A percentile compares a stretch with the other conserved stretches of the same genome.
Evolutionary conservation across 2,888 invertebrate genomes (phyloP).

Genomic region (Epirrita christyi): DNA sequence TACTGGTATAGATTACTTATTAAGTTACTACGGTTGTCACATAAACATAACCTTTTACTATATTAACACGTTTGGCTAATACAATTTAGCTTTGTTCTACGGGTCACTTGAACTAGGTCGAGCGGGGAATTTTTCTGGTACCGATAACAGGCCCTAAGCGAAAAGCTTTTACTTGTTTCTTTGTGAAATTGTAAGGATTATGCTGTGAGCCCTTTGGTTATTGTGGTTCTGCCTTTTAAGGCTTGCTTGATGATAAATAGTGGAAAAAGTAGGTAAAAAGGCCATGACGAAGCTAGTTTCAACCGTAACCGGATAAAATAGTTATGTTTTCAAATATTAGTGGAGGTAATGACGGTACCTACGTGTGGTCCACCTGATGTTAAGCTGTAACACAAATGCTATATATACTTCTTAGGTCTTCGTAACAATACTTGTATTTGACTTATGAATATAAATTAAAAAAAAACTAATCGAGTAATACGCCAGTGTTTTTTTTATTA

Average conservation of each 20-base stretch:
- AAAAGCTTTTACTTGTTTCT: constrained; percentile 13
- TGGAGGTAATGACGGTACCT: too few species aligned
- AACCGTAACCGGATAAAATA: background rate
- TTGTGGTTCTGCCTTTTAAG: constrained; percentile 6
- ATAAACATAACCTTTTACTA: background rate
- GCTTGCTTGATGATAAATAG: constrained; percentile 2
- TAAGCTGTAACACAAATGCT: too few species aligned
- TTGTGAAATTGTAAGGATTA: constrained; percentile 14
- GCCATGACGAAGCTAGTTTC: background rate
- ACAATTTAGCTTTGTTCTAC: constrained; percentile 10
- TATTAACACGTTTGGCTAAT: background rate
- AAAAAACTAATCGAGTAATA: too few species aligned
- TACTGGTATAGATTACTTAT: too few species aligned
- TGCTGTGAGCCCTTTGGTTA: background rate
- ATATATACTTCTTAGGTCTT: too few species aligned
- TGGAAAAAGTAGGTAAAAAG: too few species aligned
- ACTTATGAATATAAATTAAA: too few species aligned
- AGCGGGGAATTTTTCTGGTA: constrained; percentile 2
- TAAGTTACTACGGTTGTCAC: too few species aligned
- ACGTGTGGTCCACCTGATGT: too few species aligned
- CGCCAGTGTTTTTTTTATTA: too few species aligned
- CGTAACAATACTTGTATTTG: too few species aligned
- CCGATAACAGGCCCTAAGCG: constrained; percentile 8
- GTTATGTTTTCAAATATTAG: too few species aligned
- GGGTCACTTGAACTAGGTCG: constrained; percentile 14